Conservation (phyloP, 2,888 invertebrate species). For the Melinopterus prodromus region DNA sequence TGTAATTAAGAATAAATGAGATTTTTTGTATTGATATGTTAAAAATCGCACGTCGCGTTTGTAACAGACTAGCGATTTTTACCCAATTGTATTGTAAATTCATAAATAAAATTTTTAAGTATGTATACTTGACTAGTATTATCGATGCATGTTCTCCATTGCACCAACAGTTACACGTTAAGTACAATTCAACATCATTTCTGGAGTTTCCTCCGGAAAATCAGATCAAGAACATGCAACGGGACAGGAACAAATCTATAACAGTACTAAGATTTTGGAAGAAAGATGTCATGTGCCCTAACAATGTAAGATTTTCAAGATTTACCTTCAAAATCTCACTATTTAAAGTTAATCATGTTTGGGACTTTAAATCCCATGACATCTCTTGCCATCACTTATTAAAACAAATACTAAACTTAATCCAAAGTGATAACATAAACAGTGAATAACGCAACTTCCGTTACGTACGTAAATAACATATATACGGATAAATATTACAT, state of each 20-base stretch:
- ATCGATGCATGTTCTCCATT: slow-evolving; percentile 20
- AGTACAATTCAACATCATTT: not conserved
- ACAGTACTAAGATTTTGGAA: not conserved
- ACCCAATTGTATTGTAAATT: slow-evolving; percentile 11
- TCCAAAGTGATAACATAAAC: not conserved
- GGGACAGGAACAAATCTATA: slow-evolving; percentile 4
- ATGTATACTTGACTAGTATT: slow-evolving; percentile 38
- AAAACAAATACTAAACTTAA: not conserved
- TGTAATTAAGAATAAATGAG: slow-evolving; percentile 21
- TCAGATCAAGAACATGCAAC: not conserved
- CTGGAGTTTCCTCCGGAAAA: not conserved
- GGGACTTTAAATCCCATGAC: not conserved
- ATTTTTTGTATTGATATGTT: slow-evolving; percentile 4
- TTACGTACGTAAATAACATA: not conserved
- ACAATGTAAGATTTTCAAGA: not conserved
- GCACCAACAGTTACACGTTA: not conserved
- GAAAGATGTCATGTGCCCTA: not conserved
- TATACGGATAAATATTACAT: slow-evolving; percentile 4
- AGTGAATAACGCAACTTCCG: not conserved
- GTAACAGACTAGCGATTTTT: not conserved
- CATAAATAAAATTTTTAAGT: slow-evolving; percentile 35
- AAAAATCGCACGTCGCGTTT: not conserved
- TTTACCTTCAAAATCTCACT: not conserved
- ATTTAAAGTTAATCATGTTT: not conserved
- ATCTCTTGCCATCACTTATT: not conserved